These are phyloP conservation scores for Galaxea fascicularis DNA, from an alignment of 92 coral and sea anemone species.

Conservation along the genomic window DNA sequence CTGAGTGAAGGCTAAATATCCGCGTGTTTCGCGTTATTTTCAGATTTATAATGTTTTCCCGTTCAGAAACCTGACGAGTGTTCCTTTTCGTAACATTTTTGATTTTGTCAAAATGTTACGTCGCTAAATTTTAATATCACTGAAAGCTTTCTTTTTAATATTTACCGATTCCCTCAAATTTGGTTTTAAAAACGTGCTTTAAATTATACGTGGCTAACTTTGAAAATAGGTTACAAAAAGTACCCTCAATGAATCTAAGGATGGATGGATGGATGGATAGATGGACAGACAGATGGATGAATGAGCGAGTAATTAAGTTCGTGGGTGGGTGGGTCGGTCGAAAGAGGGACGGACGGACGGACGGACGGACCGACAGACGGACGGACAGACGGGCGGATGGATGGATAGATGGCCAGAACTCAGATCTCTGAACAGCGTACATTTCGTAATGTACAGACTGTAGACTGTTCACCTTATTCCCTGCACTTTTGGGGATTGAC, in stretches of 20 bases:
- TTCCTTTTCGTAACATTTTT: neutral
- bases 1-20: no score
- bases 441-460: neutral
- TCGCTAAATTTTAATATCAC: neutral
- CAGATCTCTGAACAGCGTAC: neutral
- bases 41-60: no score
- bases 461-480: conserved; percentile 25
- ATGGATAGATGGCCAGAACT: no score
- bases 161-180: neutral
- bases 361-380: no score
- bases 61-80: no score
- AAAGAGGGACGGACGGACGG: no score
- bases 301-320: no score
- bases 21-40: no score
- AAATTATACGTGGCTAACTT: neutral
- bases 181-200: neutral
- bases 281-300: no score
- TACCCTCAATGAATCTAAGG: neutral
- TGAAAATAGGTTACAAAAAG: neutral
- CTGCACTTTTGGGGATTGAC: neutral
- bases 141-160: neutral
- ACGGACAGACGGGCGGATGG: no score
- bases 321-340: no score
- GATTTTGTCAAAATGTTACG: neutral
- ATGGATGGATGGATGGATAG: no score